Conservation (phyloP, 92 coral and sea anemone genomes). For the Porites divaricata region DNA sequence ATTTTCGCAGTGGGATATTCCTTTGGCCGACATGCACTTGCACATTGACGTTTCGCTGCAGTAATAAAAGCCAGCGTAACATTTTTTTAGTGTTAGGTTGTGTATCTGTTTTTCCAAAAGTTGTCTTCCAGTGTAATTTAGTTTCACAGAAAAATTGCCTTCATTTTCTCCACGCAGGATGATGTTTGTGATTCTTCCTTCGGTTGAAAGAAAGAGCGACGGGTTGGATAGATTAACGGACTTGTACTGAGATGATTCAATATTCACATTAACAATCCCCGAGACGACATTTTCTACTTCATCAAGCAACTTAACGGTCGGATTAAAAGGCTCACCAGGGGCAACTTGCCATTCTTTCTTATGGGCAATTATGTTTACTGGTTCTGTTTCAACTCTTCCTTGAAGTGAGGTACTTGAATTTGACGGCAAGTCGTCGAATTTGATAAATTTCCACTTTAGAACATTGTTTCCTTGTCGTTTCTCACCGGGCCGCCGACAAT, state of each 20-base stretch:
- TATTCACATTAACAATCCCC: constrained; percentile 76
- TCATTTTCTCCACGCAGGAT: constrained; percentile 55
- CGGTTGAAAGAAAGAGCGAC: constrained; percentile 63
- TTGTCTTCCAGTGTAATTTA: constrained; percentile 71
- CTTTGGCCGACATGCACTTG: constrained; percentile 62
- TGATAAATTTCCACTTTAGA: constrained; percentile 74
- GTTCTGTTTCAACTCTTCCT: constrained; percentile 80
- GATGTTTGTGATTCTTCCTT: constrained; percentile 47
- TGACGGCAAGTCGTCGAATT: constrained; percentile 51
- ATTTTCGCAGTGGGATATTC: constrained; percentile 74
- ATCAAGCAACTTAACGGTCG: constrained; percentile 71
- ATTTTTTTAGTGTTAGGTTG: constrained; percentile 54
- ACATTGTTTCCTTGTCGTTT: constrained; percentile 60
- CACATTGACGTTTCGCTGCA: constrained; percentile 29
- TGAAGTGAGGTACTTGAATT: constrained; percentile 38
- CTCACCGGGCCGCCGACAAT: constrained; percentile 76
- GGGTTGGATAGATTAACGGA: constrained; percentile 50
- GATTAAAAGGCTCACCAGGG: constrained; percentile 78
- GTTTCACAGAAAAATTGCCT: constrained; percentile 46
- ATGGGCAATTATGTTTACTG: constrained; percentile 59
- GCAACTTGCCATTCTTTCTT: constrained; percentile 84
- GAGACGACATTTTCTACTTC: constrained; percentile 73
- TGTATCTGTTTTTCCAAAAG: constrained; percentile 42
- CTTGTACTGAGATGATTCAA: constrained; percentile 4
- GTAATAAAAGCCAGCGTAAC: constrained; percentile 69